Evolutionary conservation across 2,888 invertebrate genomes (phyloP).

Genomic region (Campaea margaritaria): DNA sequence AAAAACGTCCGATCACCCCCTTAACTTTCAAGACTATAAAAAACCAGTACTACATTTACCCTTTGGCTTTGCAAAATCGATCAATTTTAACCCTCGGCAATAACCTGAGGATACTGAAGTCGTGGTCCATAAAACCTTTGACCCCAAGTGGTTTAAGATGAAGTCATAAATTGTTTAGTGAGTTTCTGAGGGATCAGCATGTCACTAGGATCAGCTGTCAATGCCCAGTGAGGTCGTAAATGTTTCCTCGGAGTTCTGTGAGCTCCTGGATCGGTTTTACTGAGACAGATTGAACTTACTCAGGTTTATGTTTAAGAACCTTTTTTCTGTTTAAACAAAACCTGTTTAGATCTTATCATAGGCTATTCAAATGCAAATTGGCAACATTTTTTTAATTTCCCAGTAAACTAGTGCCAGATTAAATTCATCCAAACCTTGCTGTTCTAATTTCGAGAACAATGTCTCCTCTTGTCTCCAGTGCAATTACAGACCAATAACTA

Average conservation of each 20-base stretch:
- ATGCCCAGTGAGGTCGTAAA: neutral
- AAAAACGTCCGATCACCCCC: no score
- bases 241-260: neutral
- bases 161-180: conserved; percentile 25
- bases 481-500: no score
- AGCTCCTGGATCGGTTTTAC: neutral
- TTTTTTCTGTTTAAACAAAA: neutral
- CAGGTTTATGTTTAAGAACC: neutral
- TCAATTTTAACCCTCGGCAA: neutral
- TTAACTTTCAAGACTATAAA: no score
- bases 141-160: conserved; percentile 20
- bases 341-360: no score
- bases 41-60: no score
- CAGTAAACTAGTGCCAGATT: no score
- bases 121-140: conserved; percentile 13
- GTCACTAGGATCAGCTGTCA: conserved; percentile 5
- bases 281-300: neutral
- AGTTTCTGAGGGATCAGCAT: conserved; percentile 11
- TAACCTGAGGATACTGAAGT: neutral
- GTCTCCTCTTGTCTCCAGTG: no score
- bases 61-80: neutral
- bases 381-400: no score
- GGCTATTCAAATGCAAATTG: no score
- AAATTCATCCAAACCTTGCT: no score
- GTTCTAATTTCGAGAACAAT: no score